phyloP scores from a whole-genome alignment of 2,113 vertebrate genomes.

The Melierax canorus region DNA sequence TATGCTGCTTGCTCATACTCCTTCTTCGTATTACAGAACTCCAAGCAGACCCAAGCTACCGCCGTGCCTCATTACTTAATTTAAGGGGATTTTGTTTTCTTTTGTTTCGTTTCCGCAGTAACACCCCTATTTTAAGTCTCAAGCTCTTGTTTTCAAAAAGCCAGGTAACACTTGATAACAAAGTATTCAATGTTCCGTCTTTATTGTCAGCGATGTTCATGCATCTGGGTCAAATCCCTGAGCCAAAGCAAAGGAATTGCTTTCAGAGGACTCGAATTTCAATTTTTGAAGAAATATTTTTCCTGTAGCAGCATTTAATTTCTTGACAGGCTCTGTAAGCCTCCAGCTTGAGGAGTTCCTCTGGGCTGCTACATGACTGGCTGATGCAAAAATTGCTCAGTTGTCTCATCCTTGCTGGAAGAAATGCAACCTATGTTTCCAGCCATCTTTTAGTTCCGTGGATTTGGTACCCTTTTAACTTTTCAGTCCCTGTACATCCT shows the following conservation, averaged over 20 bases:
- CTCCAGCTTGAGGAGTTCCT: background rate
- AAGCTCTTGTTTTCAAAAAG: background rate
- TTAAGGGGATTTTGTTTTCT: background rate
- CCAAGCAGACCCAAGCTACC: background rate
- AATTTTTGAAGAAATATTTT: background rate
- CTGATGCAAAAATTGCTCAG: background rate
- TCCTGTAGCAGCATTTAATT: background rate
- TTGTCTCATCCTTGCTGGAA: background rate
- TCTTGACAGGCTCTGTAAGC: background rate
- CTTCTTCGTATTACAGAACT: background rate
- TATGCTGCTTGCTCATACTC: background rate
- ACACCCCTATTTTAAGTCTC: background rate
- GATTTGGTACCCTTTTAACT: background rate
- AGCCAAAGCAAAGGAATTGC: background rate
- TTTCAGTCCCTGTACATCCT: background rate
- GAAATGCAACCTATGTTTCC: rapidly evolving
- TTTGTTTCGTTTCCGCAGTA: background rate
- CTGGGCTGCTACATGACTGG: background rate
- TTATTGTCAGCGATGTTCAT: background rate
- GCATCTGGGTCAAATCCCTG: background rate
- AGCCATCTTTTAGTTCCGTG: background rate
- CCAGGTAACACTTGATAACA: background rate
- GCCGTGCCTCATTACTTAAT: background rate
- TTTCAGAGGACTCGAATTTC: background rate
- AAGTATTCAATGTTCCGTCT: background rate